Base-by-base conservation (phyloP, 2,797 vertebrate genomes). In the Rhabdomys pumilio region DNA sequence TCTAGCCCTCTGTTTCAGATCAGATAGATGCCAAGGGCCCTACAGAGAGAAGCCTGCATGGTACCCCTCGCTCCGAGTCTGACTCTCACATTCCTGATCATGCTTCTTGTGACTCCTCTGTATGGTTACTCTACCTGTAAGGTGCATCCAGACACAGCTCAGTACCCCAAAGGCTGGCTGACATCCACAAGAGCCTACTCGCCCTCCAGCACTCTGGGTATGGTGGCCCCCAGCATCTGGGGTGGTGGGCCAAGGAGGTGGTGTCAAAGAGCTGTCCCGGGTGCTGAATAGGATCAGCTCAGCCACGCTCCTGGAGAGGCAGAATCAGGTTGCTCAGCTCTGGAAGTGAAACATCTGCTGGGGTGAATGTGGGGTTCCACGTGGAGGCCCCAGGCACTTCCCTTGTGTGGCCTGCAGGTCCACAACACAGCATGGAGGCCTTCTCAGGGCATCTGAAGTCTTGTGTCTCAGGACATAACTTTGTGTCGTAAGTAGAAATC, bases 1-100 rank as follows among this genome's bases (percentile, higher is more conserved):
- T 96, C 94, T 59, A 44, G 67, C 41, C 92, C 20, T 4, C 76
- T 57, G 92, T 97, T 95, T 97, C 92, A 88, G 63, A 96, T 94
- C 95, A 89, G 53, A 63, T 65, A n/a, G 4, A 53, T 11, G 5
- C 82, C 31, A 24, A 73, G 26, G 85, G 34, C 19, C 77, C 67
- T n/a, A 7, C 13, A 86, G 77, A 15, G 84, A 89, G 67, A 88
- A 80, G 44, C 57, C 31, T 47, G 29, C 72, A 26, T 13, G 44
- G 20, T n/a, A 61, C 14, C 75, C 44, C 44, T 59, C 0, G 0
- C 44, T 55, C 22, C 0, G 2, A 38, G 44, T 22, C 61, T 67
- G 75, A 14, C 38, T 57, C 61, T 67, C 41, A n/a, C 11, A 75
- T 50, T 73, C 22, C 26, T 0, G 34, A 29, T 4, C 14, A n/a